Evolutionary conservation across 1,140 invertebrate genomes (phyloP), one percentile per base, ranked within the genome.

Genomic region (Prorops nasuta): DNA sequence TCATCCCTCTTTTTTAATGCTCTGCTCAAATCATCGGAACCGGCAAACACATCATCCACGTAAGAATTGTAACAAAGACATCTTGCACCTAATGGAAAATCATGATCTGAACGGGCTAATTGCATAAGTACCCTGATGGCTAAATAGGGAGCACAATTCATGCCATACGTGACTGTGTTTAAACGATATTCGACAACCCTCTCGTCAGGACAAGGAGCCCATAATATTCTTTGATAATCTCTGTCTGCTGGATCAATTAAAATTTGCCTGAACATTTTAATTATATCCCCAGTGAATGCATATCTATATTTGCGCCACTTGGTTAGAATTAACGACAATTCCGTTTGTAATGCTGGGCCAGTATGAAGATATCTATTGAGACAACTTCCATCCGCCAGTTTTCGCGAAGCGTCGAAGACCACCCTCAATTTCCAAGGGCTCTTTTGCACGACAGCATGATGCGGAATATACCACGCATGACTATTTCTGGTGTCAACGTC

Each of bases 401-500:
- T 6, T 6, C 24, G 24, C 6, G 24, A 28, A 28, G 24, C 24
- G 24, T 28, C 24, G 24, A 28, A 28, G 12, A 28, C 12, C 6
- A 28, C 24, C 24, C 24, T 28, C 24, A 28, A 28, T 28, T 28
- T 28, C 24, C 12, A 6, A 7, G 24, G 24, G 24, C 6, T 12
- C 6, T 28, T 6, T 12, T 28, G 24, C 6, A 28, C 12, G 24
- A 28, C 24, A 28, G 24, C 24, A 28, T 28, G 24, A 28, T 28
- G 24, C 24, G 24, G 24, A 28, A 28, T 28, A 12, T 28, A 28
- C 24, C 24, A 28, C 12, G 24, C 24, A 6, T 6, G 6, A 12
- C 35, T 61, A 61, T 16, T 49, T 58, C 12, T 6, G 12, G 12
- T 12, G 6, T 7, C 6, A 28, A 7, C 12, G 6, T 28, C 6